Evolutionary conservation across 2,888 invertebrate species (phyloP).

Genomic region (Latheticus oryzae): DNA sequence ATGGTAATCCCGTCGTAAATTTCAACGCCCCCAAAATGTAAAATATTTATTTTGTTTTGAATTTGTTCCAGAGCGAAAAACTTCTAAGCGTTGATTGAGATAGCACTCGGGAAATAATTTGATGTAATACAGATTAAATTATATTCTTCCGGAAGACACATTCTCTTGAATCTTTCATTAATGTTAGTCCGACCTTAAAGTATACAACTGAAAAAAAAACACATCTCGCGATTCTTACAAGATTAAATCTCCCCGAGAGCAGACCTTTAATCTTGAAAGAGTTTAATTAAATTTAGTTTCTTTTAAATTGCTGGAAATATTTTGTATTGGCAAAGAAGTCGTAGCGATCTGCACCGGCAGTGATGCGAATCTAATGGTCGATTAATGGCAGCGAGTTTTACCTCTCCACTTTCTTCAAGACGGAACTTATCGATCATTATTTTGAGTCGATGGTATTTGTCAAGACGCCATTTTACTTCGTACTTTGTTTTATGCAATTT

Average conservation of each 20-base stretch:
- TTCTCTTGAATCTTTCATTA: slow-evolving; percentile 26
- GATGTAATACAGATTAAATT: slow-evolving; percentile 33
- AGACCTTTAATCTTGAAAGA: slow-evolving; percentile 38
- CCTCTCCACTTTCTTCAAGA: slow-evolving; percentile 17
- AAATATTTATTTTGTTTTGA: slow-evolving; percentile 31
- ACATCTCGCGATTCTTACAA: slow-evolving; percentile 31
- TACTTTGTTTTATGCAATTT: slow-evolving; percentile 6
- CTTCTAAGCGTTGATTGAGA: not conserved
- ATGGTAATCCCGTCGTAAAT: slow-evolving; percentile 48
- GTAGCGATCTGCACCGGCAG: slow-evolving; percentile 42
- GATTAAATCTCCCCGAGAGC: slow-evolving; percentile 40
- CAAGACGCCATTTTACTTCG: slow-evolving; percentile 32
- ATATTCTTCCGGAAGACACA: slow-evolving; percentile 15
- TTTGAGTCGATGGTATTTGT: slow-evolving; percentile 33
- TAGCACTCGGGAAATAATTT: slow-evolving; percentile 14
- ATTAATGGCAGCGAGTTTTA: slow-evolving; percentile 44
- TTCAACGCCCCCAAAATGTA: slow-evolving; percentile 32
- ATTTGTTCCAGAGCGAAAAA: slow-evolving; percentile 12
- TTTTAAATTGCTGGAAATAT: slow-evolving; percentile 41
- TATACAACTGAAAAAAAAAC: slow-evolving; percentile 33
- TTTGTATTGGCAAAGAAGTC: slow-evolving; percentile 40
- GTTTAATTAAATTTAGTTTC: slow-evolving; percentile 44
- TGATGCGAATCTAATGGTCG: slow-evolving; percentile 45
- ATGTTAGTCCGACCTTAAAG: slow-evolving; percentile 22
- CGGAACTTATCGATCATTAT: slow-evolving; percentile 43